Evolutionary conservation across 2,797 vertebrate genomes (phyloP), one percentile per base, ranked within the genome.

Genomic region (Holocentrus rufus): DNA sequence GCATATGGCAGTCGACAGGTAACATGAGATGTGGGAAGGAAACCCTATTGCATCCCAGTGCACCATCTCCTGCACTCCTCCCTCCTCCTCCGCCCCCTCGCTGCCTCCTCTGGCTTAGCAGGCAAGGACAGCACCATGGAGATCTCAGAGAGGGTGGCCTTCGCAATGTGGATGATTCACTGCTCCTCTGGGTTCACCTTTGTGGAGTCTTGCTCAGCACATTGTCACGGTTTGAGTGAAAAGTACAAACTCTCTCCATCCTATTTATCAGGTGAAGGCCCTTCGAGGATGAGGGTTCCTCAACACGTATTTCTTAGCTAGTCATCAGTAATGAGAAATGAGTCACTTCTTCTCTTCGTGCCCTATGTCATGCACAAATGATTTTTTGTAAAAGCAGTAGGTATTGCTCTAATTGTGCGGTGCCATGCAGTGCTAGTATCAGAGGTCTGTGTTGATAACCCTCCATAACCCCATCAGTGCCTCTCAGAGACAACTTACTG

Each of bases 401-500:
- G 30, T 23, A 6, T 39, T 65, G 69, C 44, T 63, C 42, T 49
- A 49, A 46, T 59, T 82, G 25, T 34, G 15, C 59, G 9, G 39
- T 52, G 50, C 8, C 56, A 65, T 72, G 74, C 50, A 39, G 69
- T 66, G 31, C 46, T 69, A 42, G 42, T 56, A 70, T 82, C 65
- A 53, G 55, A 76, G 15, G 47, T 63, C 42, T 42, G 36, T 68
- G 67, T 74, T 75, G 72, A 79, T 82, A 76, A 83, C 65, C 63
- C 72, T 54, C 34, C 44, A 60, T 81, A 80, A 80, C 70, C 76
- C 77, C 30, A 44, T 78, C 77, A 67, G 77, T 85, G 89, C 83
- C 85, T 83, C 80, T 81, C 81, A 74, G 84, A 87, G 90, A 82
- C 80, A 46, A 79, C 79, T 61, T 67, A 66, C 72, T 83, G 65